Evolutionary conservation across 1,140 invertebrate genomes (phyloP).

Genomic region (Cyclargus thomasi): DNA sequence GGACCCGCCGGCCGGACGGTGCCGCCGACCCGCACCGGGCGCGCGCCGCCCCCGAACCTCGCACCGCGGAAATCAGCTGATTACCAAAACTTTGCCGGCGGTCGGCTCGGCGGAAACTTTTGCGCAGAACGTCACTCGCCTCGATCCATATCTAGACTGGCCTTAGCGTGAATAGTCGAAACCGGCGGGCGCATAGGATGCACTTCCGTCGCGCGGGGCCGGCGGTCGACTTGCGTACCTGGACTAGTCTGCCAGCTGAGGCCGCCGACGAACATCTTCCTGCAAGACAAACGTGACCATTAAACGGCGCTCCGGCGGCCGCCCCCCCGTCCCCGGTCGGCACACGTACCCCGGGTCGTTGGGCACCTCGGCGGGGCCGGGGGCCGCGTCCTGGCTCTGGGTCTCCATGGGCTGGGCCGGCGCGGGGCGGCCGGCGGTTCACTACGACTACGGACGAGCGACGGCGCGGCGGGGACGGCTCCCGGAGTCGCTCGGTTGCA

Average conservation of each 20-base stretch:
- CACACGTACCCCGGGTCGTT: slow-evolving; percentile 90
- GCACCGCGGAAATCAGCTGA: slow-evolving; percentile 63
- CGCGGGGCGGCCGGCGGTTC: slow-evolving; percentile 47
- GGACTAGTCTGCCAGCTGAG: slow-evolving; percentile 99
- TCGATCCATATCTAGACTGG: slow-evolving; percentile 33
- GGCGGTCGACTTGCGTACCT: slow-evolving; percentile 82
- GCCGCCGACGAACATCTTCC: slow-evolving; percentile 99
- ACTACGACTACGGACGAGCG: slow-evolving; percentile 78
- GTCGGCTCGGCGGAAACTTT: slow-evolving; percentile 42
- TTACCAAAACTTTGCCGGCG: slow-evolving; percentile 68
- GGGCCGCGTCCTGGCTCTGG: slow-evolving; percentile 83
- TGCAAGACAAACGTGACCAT: slow-evolving; percentile 81
- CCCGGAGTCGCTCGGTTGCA: slow-evolving; percentile 80
- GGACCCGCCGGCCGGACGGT: neutral
- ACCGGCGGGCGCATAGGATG: slow-evolving; percentile 47
- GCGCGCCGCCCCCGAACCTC: slow-evolving; percentile 33
- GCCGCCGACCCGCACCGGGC: neutral
- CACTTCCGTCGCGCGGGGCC: slow-evolving; percentile 49
- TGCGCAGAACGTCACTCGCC: slow-evolving; percentile 31
- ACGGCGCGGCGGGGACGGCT: slow-evolving; percentile 79
- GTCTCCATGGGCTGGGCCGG: slow-evolving; percentile 78
- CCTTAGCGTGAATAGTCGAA: slow-evolving; percentile 36
- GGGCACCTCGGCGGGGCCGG: slow-evolving; percentile 88
- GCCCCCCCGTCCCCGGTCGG: slow-evolving; percentile 39
- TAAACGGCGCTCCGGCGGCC: slow-evolving; percentile 41